A percentile compares a stretch with the other conserved stretches of the same genome.
These are phyloP conservation scores for Tribolium freemani DNA, from an alignment of 2,888 invertebrate species.

Conservation along the genomic window DNA sequence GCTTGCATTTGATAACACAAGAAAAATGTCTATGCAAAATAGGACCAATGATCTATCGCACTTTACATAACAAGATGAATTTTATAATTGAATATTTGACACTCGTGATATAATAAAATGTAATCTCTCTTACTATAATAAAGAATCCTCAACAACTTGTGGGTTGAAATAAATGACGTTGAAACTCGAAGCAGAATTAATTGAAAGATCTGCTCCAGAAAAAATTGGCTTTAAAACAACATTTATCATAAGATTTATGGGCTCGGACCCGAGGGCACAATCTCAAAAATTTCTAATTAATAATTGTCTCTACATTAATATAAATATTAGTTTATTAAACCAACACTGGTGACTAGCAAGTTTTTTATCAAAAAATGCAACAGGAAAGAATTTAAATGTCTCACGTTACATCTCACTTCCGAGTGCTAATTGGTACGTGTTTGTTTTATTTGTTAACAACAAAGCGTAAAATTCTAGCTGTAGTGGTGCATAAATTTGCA, in stretches of 20 bases:
- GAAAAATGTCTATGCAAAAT: not conserved
- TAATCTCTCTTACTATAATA: no score
- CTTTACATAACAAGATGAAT: not conserved
- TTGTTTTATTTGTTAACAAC: constrained; percentile 11
- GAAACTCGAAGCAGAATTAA: not conserved
- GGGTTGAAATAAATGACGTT: not conserved
- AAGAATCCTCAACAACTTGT: not conserved
- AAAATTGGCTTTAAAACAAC: not conserved
- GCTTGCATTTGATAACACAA: no score
- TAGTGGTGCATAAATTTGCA: constrained; percentile 25
- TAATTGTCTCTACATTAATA: not conserved
- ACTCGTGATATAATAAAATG: not conserved
- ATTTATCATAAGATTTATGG: constrained; percentile 16
- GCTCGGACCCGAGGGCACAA: not conserved
- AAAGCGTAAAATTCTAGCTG: constrained; percentile 7
- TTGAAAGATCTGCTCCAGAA: constrained; percentile 2
- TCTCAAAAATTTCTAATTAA: not conserved
- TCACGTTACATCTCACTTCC: not conserved
- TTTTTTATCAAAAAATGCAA: no score
- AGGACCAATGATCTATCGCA: not conserved
- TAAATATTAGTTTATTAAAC: not conserved
- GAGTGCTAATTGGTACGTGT: constrained; percentile 14
- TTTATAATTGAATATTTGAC: not conserved
- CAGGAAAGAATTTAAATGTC: not conserved
- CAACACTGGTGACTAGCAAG: not conserved